Evolutionary conservation across 1,140 invertebrate species (phyloP).

Genomic region (Orius insidiosus): DNA sequence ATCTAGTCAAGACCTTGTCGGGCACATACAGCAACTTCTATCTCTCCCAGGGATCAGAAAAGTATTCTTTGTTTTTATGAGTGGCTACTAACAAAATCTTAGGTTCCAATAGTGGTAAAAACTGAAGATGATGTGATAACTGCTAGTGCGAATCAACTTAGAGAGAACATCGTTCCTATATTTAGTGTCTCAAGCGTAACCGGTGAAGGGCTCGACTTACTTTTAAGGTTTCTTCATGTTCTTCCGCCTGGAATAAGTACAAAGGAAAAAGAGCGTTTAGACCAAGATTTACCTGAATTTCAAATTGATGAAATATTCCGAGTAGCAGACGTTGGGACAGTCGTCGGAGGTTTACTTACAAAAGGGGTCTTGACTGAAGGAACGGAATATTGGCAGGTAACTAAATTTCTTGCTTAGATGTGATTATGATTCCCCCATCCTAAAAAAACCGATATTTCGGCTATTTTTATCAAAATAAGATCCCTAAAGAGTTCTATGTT

Average conservation of each 20-base stretch:
- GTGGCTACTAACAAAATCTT: background rate
- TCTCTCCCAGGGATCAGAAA: constrained; percentile 21
- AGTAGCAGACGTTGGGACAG: constrained; percentile 49
- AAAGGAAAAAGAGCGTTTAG: constrained; percentile 51
- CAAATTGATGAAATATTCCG: constrained; percentile 86
- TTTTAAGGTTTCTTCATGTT: constrained; percentile 62
- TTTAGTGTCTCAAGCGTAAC: constrained; percentile 91
- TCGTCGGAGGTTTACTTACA: constrained; percentile 70
- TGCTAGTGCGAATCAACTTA: constrained; percentile 40
- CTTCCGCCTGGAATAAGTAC: constrained; percentile 48
- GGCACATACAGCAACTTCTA: constrained; percentile 43
- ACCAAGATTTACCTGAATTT: constrained; percentile 64
- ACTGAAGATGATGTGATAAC: constrained; percentile 55
- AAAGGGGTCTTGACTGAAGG: constrained; percentile 76
- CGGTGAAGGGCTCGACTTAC: constrained; percentile 61
- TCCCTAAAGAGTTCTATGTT: no score
- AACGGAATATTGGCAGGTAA: constrained; percentile 52
- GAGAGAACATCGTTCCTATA: constrained; percentile 59
- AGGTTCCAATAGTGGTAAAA: constrained; percentile 45
- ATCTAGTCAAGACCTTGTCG: constrained; percentile 33
- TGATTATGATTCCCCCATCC: background rate
- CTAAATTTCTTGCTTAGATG: constrained; percentile 7
- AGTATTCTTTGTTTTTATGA: constrained; percentile 3
- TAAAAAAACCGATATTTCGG: no score
- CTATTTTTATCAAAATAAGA: no score